Conservation (phyloP, 2,113 vertebrate species). For the Patagioenas fasciata region DNA sequence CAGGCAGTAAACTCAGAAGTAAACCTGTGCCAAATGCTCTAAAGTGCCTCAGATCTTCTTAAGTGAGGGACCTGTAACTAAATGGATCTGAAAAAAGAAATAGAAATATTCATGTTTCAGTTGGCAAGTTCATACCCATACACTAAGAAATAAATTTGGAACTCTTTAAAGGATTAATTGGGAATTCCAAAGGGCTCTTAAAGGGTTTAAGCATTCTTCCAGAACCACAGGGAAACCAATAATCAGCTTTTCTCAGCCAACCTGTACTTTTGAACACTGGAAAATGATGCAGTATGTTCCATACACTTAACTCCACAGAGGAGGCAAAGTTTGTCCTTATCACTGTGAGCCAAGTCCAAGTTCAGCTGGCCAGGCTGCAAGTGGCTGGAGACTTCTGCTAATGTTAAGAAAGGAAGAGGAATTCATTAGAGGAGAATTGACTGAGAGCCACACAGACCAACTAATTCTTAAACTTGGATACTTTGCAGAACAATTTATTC, state of each 20-base stretch:
- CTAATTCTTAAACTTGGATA: background rate
- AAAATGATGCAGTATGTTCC: background rate
- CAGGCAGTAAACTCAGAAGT: background rate
- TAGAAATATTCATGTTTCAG: background rate
- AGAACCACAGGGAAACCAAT: background rate
- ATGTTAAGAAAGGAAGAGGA: background rate
- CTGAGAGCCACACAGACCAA: background rate
- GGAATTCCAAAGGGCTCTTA: background rate
- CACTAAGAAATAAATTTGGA: background rate
- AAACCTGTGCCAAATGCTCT: background rate
- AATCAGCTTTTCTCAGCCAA: constrained; percentile 1
- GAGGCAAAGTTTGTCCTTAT: background rate
- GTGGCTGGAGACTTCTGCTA: background rate
- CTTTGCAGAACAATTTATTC: background rate
- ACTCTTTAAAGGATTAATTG: background rate
- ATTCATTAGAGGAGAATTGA: background rate
- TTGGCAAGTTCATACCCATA: background rate
- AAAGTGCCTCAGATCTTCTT: background rate
- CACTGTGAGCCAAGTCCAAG: background rate
- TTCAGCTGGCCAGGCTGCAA: background rate
- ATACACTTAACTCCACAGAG: background rate
- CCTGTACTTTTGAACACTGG: background rate
- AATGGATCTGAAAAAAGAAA: background rate
- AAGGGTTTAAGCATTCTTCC: background rate
- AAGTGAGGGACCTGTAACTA: background rate